Percentiles rank a stretch among this genome's conserved stretches.
phyloP scores from a whole-genome alignment of 2,888 invertebrate species.

The Dolichomitus sp. region DNA sequence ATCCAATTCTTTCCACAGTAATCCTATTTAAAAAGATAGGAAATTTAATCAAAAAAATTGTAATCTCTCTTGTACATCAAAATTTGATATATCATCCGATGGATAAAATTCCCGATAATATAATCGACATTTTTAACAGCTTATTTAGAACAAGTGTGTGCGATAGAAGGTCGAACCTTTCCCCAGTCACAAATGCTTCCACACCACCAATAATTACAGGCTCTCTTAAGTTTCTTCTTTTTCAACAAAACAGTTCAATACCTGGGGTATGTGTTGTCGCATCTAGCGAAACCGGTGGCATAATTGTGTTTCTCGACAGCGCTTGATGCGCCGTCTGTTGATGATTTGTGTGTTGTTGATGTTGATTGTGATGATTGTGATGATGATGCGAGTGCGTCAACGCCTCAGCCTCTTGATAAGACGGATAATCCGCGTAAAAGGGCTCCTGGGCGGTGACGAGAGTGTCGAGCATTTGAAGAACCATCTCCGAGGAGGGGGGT shows the following conservation, averaged over 20 bases:
- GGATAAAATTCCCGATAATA: too few relatives aligned
- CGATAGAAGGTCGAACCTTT: background rate
- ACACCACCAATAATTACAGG: too few relatives aligned
- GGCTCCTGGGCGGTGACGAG: conserved; percentile 90
- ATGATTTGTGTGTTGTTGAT: conserved; percentile 76
- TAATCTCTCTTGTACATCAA: too few relatives aligned
- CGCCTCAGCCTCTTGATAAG: conserved; percentile 83
- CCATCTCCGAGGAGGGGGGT: conserved; percentile 89
- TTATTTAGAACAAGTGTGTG: background rate
- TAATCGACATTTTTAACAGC: too few relatives aligned
- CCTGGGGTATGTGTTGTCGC: conserved; percentile 85
- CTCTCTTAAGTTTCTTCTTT: background rate
- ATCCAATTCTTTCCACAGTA: too few relatives aligned
- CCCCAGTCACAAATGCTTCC: background rate
- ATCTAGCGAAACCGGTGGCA: conserved; percentile 82
- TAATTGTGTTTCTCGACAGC: conserved; percentile 80
- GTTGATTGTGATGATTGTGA: conserved; percentile 76
- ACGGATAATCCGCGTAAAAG: conserved; percentile 90
- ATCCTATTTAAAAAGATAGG: too few relatives aligned
- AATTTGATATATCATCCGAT: too few relatives aligned
- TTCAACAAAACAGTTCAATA: conserved; percentile 61
- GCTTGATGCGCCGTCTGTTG: conserved; percentile 73
- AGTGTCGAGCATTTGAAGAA: conserved; percentile 91
- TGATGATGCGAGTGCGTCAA: conserved; percentile 75
- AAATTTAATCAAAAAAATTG: too few relatives aligned